Conservation (phyloP, 1,140 invertebrate species). For the Bicyclus anynana region DNA sequence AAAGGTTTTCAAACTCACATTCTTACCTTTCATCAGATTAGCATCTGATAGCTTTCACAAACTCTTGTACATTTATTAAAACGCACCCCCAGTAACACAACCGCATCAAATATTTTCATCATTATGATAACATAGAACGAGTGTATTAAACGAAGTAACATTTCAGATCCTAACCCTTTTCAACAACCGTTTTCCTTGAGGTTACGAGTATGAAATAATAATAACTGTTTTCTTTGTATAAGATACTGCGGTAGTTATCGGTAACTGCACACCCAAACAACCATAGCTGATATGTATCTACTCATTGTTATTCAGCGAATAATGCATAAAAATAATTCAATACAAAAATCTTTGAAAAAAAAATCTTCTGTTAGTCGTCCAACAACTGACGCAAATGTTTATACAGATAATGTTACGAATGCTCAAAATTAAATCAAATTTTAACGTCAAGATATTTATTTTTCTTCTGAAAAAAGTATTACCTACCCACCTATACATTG, state of each 20-base stretch:
- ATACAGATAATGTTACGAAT: conserved; percentile 3
- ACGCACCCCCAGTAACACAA: conserved; percentile 11
- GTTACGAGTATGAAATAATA: not conserved
- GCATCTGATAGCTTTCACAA: conserved; percentile 19
- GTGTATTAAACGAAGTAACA: conserved; percentile 12
- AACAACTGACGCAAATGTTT: not conserved
- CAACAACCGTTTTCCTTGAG: conserved; percentile 1
- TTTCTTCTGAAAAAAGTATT: conserved; percentile 6
- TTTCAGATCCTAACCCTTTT: conserved; percentile 5
- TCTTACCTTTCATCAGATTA: conserved; percentile 19
- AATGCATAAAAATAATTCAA: too few relatives aligned
- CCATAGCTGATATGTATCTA: too few relatives aligned
- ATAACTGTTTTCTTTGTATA: conserved; percentile 1
- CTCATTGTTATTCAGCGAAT: not conserved
- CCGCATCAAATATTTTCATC: conserved; percentile 12
- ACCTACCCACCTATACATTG: not conserved
- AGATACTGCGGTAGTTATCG: not conserved
- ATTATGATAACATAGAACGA: conserved; percentile 12
- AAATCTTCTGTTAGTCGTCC: not conserved
- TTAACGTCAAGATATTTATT: conserved; percentile 4
- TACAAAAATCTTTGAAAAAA: too few relatives aligned
- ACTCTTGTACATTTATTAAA: conserved; percentile 12
- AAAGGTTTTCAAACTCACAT: conserved; percentile 13
- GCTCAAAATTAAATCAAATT: not conserved
- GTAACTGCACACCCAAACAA: too few relatives aligned